Base-by-base conservation (phyloP, 1,140 invertebrate genomes). In the Vollenhovia emeryi region DNA sequence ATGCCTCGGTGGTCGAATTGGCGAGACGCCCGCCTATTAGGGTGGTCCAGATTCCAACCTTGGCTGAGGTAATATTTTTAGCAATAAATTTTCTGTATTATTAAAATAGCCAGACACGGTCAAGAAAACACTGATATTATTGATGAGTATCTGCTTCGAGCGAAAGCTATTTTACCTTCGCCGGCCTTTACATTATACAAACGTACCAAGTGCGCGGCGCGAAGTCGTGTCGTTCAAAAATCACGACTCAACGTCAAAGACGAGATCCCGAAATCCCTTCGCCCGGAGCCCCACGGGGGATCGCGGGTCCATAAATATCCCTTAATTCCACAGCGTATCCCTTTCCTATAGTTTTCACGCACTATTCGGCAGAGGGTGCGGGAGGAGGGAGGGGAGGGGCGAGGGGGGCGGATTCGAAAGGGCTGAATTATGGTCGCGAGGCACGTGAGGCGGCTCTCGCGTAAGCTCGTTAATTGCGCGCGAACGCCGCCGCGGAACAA, bases 381-480 rank as follows among this genome's bases (percentile, higher is more conserved):
- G n/a, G n/a, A n/a, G n/a, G 24, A 27, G n/a, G 24, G 5, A 15
- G 21, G n/a, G 21, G n/a, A 52, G 64, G 15, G 9, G 52, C 43
- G 36, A 15, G 69, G 33, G 52, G n/a, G 62, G 36, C 48, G 69
- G 79, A 76, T 71, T 71, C 55, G 82, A 84, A 62, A 84, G 71
- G 45, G 33, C n/a, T 82, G 66, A 82, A 82, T 82, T 82, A 82
- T 82, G 78, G 52, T 80, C 36, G 78, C 66, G 78, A 71, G 73
- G 73, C 78, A 73, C 66, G 52, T 43, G 78, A 82, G 78, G 50
- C 18, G 36, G 66, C 66, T 82, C 57, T 82, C 78, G 78, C 66
- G 78, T 73, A 82, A 82, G 78, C 78, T 73, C 78, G 50, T 82
- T 82, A 82, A 82, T 82, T 82, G 78, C 78, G 66, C 78, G 66